Conservation (phyloP, 2,888 invertebrate species). For the Glyphotaelius pellucidus region DNA sequence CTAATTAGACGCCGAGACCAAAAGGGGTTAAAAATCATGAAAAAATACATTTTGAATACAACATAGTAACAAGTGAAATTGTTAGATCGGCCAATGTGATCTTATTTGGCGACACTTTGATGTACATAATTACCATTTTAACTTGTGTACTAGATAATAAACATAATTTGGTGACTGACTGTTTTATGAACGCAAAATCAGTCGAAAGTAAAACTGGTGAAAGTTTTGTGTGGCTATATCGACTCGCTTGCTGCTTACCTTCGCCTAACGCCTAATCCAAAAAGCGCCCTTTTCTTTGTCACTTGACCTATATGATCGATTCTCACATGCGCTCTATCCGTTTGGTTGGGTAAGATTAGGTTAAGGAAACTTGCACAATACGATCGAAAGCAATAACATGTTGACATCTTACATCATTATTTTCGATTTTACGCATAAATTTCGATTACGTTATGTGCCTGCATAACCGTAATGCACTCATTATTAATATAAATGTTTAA, state of each 20-base stretch:
- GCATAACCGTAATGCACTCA: background rate
- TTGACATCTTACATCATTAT: background rate
- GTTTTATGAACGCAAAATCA: background rate
- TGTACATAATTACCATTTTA: constrained; percentile 26
- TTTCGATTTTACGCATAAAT: background rate
- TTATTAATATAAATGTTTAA: background rate
- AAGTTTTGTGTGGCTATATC: background rate
- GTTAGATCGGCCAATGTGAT: constrained; percentile 4
- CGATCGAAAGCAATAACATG: background rate
- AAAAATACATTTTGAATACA: background rate
- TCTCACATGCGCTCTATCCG: too few relatives aligned
- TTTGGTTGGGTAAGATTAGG: background rate
- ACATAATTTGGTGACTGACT: background rate
- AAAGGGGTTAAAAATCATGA: background rate
- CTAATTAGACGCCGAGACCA: background rate
- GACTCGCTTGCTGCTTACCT: too few relatives aligned
- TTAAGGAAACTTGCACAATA: background rate
- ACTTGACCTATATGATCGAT: too few relatives aligned
- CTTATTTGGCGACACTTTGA: constrained; percentile 34
- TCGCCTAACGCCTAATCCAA: background rate
- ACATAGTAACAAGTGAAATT: background rate
- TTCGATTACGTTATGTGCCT: background rate
- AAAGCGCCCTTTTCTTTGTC: background rate
- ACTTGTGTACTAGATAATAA: background rate
- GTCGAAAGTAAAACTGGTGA: background rate